Percentiles rank a stretch among this genome's conserved stretches.
These are phyloP conservation scores for Ypsolopha scabrella DNA, from an alignment of 2,888 invertebrate species.

Conservation along the genomic window DNA sequence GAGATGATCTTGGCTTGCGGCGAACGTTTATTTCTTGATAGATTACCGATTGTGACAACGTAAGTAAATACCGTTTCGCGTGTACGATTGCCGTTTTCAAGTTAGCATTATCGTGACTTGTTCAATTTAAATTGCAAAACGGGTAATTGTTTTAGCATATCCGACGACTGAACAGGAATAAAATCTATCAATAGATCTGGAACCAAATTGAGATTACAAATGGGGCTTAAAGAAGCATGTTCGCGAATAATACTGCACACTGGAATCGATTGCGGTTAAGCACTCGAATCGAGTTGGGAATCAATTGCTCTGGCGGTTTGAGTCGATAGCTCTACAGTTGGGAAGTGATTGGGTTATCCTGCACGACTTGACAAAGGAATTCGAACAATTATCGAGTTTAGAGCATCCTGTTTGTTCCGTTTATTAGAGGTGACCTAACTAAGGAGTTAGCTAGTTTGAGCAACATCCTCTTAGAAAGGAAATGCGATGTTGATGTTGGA, in stretches of 20 bases:
- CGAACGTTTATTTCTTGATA: neutral
- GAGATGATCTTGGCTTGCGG: constrained; percentile 3
- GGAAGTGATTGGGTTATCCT: constrained; percentile 2
- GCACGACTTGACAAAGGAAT: constrained; percentile 19
- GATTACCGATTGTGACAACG: neutral
- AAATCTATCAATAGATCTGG: neutral
- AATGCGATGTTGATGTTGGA: neutral
- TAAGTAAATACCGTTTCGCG: constrained; percentile 24
- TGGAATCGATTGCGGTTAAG: neutral
- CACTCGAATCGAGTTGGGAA: no score
- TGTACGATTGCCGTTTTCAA: constrained; percentile 36
- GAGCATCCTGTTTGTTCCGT: constrained; percentile 35
- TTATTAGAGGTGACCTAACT: constrained; percentile 1
- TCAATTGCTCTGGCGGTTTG: no score
- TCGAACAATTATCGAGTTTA: constrained; percentile 58
- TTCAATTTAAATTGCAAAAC: constrained; percentile 21
- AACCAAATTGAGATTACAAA: neutral
- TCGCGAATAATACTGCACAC: neutral
- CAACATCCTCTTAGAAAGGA: neutral
- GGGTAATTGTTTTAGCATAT: constrained; percentile 4
- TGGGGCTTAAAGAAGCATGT: neutral
- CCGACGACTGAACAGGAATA: neutral
- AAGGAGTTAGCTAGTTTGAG: neutral
- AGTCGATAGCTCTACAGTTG: constrained; percentile 9
- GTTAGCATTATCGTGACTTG: constrained; percentile 46